Evolutionary conservation across 2,797 vertebrate species (phyloP), one percentile per base, ranked within the genome.

Genomic region (Micrastur ruficollis): DNA sequence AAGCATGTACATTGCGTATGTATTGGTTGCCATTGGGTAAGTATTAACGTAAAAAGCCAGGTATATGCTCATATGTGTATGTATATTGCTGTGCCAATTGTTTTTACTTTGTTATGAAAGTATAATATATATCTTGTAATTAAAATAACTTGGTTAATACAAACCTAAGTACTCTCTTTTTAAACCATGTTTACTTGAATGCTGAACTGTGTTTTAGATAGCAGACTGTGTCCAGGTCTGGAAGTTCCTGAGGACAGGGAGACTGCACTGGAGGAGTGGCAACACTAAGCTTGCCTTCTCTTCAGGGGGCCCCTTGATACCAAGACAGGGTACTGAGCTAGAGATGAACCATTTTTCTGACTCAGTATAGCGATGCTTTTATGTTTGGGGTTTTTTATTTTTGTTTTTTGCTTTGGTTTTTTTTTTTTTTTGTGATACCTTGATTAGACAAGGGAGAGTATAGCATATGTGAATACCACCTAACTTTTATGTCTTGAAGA

Each of bases 1-100:
- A 32, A 73, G 12, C 4, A 7, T 13, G 8, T 40, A 6, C 13
- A 6, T 5, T 44, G 12, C 0, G 0, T 52, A 13, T 34, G 16
- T 25, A 13, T 21, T 55, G n/a, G 34, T 78, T 94, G 47, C 46
- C 1, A 2, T 78, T 47, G n/a, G n/a, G 52, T 62, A 49, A 58
- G 71, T 82, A 55, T 73, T 49, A n/a, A 38, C 34, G 29, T 90
- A 50, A 17, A 56, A 61, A 89, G 21, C 32, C 47, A 58, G 71
- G 25, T 38, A 14, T 65, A 56, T 65, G 65, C 26, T 27, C 21
- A 1, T 46, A 14, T 62, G 9, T 42, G 2, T 34, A 3, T 50
- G 7, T 61, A 8, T 46, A 31, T 53, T 63, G 44, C 20, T 78
- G 29, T 81, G 40, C 31, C 49, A 44, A 2, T 44, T 53, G 36